These are phyloP conservation scores for Apodemus agrarius DNA, from an alignment of 2,797 vertebrate genomes.

Conservation along the genomic window DNA sequence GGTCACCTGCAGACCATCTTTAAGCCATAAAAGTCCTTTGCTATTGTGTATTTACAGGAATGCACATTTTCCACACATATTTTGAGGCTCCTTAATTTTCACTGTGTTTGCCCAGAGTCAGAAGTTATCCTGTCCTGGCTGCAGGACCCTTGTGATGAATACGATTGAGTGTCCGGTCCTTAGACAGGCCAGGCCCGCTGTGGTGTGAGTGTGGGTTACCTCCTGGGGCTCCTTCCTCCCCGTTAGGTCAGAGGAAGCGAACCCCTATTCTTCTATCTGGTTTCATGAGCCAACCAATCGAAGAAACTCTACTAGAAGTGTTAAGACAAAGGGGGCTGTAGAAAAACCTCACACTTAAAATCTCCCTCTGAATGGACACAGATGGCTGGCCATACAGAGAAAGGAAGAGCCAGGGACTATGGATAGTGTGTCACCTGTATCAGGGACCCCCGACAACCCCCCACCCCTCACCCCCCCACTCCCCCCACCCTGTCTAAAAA, in stretches of 20 bases:
- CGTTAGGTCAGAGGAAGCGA: neutral
- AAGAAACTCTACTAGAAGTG: neutral
- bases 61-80: neutral
- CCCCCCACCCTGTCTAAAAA: no score
- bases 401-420: neutral
- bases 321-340: neutral
- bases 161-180: neutral
- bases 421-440: neutral
- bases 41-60: neutral
- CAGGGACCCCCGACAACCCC: neutral
- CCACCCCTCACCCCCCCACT: no score
- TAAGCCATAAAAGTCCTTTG: neutral
- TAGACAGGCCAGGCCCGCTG: neutral
- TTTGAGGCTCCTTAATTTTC: neutral
- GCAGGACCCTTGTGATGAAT: neutral
- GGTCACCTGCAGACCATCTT: neutral
- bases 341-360: constrained; percentile 1
- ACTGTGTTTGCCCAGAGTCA: neutral
- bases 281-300: neutral
- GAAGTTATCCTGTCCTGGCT: neutral
- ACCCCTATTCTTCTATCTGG: neutral
- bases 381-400: neutral
- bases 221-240: neutral
- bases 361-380: neutral
- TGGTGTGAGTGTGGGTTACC: neutral